These are phyloP conservation scores for Nomada ferruginata DNA, from an alignment of 2,888 invertebrate species.

Conservation along the genomic window DNA sequence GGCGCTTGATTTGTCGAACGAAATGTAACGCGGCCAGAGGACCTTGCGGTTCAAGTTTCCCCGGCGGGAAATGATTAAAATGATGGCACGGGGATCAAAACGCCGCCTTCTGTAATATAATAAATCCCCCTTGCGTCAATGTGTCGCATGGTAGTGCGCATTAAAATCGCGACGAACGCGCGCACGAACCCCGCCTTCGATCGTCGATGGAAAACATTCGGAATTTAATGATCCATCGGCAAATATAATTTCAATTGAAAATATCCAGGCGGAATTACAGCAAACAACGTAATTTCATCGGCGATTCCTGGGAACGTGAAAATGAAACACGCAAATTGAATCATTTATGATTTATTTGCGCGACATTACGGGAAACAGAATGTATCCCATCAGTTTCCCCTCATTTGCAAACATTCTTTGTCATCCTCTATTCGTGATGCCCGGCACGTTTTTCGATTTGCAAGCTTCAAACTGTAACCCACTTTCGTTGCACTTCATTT, in stretches of 20 bases:
- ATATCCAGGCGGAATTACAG: constrained; percentile 10
- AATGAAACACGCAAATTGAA: neutral
- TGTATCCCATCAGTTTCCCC: neutral
- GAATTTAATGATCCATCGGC: constrained; percentile 28
- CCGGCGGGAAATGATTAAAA: neutral
- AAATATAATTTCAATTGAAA: constrained; percentile 32
- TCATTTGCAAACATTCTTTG: neutral
- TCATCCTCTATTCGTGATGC: neutral
- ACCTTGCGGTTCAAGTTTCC: neutral
- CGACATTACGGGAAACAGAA: neutral
- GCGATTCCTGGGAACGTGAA: neutral
- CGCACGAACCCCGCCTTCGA: neutral
- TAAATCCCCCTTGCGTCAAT: neutral
- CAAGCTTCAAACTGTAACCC: too few species aligned
- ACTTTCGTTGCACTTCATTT: too few species aligned
- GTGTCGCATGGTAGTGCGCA: neutral
- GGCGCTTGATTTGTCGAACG: constrained; percentile 23
- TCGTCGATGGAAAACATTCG: constrained; percentile 13
- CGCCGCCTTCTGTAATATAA: neutral
- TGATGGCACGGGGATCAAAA: neutral
- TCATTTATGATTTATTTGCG: constrained; percentile 12
- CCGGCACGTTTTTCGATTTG: too few species aligned
- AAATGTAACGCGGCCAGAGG: neutral
- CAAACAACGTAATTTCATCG: constrained; percentile 6
- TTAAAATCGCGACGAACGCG: neutral